phyloP scores from a whole-genome alignment of 2,888 invertebrate genomes.

The Chrysolina oricalcia region DNA sequence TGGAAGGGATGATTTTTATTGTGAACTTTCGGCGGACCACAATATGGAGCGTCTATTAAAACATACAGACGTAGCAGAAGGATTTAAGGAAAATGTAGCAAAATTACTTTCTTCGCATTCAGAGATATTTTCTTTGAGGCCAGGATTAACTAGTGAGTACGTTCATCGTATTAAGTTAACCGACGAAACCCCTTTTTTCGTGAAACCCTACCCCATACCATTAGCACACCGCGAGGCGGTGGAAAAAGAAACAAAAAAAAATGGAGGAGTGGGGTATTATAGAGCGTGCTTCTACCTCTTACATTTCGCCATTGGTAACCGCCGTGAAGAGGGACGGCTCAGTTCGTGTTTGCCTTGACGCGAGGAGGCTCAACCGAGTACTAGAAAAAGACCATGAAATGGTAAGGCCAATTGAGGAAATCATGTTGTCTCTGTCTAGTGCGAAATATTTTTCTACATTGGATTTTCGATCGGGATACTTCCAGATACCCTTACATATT shows the following conservation, averaged over 20 bases:
- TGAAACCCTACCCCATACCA: constrained; percentile 14
- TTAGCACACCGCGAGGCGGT: constrained; percentile 17
- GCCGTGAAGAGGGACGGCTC: not conserved
- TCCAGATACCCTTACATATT: not conserved
- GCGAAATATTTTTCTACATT: not conserved
- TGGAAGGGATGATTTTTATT: not conserved
- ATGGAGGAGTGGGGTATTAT: constrained; percentile 14
- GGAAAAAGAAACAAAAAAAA: not conserved
- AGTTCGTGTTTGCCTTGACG: constrained; percentile 13
- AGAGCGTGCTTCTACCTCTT: not conserved
- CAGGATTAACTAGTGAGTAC: constrained; percentile 1
- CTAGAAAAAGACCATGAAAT: constrained; percentile 3
- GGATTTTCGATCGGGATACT: not conserved
- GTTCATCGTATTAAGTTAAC: not conserved
- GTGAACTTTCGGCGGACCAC: not conserved
- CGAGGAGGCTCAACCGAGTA: not conserved
- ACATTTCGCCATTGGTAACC: not conserved
- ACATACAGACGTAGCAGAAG: not conserved
- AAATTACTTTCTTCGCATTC: not conserved
- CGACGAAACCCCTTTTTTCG: constrained; percentile 7
- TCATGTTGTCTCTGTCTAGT: not conserved
- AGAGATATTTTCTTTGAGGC: not conserved
- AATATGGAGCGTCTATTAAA: not conserved
- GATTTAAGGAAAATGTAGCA: not conserved
- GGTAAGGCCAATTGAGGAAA: not conserved